These are phyloP conservation scores for Pristionchus japonicus DNA, from an alignment of 2,888 invertebrate genomes.

Conservation along the genomic window DNA sequence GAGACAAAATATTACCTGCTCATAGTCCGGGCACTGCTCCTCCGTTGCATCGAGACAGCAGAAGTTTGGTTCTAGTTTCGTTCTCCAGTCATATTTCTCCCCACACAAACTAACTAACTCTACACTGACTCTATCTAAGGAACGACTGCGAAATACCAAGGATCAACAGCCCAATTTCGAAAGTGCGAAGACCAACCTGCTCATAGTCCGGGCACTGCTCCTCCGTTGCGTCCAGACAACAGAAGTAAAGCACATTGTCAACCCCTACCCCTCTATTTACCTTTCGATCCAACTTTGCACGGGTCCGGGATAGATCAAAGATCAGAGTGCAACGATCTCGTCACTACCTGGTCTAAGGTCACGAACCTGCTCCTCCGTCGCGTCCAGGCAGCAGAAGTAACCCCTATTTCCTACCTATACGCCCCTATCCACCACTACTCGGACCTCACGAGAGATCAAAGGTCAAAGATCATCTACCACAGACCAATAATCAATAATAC, in stretches of 20 bases:
- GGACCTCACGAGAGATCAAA: background rate
- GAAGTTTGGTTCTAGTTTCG: too few relatives aligned
- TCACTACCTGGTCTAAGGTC: too few relatives aligned
- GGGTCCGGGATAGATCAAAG: constrained; percentile 57
- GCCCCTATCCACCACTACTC: too few relatives aligned
- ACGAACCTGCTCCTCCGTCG: background rate
- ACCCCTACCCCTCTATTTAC: too few relatives aligned
- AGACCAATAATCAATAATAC: constrained; percentile 33
- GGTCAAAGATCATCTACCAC: background rate
- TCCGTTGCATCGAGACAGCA: background rate
- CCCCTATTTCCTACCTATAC: too few relatives aligned
- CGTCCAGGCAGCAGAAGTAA: background rate
- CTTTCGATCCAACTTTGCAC: too few relatives aligned
- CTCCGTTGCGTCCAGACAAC: constrained; percentile 70
- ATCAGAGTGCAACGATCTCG: background rate
- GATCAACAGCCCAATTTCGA: background rate
- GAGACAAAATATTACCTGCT: too few relatives aligned
- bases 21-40: background rate
- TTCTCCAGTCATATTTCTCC: too few relatives aligned
- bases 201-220: constrained; percentile 72
- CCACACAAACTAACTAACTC: too few relatives aligned
- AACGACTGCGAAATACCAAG: background rate
- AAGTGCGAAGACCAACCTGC: too few relatives aligned
- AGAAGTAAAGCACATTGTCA: constrained; percentile 74
- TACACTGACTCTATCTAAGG: too few relatives aligned